phyloP scores from a whole-genome alignment of 2,113 vertebrate genomes.

The Leuciscus idus region DNA sequence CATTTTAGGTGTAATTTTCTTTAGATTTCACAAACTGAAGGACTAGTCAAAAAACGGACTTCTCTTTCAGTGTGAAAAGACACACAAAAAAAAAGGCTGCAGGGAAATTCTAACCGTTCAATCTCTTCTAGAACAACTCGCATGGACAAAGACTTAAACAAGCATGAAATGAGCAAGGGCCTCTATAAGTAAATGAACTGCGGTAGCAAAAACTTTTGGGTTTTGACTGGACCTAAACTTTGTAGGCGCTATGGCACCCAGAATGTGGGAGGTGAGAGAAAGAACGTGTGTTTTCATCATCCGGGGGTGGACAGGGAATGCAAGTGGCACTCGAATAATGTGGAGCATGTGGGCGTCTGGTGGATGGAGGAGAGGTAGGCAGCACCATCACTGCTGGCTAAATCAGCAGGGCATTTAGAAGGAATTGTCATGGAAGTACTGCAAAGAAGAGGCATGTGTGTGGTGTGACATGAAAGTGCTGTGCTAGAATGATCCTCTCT shows the following conservation, averaged over 20 bases:
- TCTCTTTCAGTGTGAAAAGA: background rate
- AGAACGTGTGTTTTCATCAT: slow-evolving; percentile 33
- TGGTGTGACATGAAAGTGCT: background rate
- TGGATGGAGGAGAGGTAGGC: slow-evolving; percentile 9
- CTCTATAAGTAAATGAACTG: background rate
- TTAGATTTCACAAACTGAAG: background rate
- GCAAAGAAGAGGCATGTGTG: slow-evolving; percentile 3
- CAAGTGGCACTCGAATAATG: slow-evolving; percentile 32
- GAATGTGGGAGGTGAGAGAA: background rate
- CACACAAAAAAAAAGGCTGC: background rate
- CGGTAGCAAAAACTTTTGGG: background rate
- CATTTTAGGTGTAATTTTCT: background rate
- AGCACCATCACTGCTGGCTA: slow-evolving; percentile 22
- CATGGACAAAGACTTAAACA: background rate
- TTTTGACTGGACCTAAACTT: slow-evolving; percentile 1
- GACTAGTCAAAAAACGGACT: background rate
- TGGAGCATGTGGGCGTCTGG: slow-evolving; percentile 36
- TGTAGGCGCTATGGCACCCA: background rate
- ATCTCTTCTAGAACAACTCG: background rate
- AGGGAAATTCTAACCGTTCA: background rate
- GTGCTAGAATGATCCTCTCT: slow-evolving; percentile 6
- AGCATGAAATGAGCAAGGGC: background rate
- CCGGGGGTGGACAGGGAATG: slow-evolving; percentile 39
- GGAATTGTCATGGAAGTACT: slow-evolving; percentile 3
- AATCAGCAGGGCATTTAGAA: slow-evolving; percentile 25